phyloP scores from a whole-genome alignment of 2,888 invertebrate genomes.

The Gibbula magus region DNA sequence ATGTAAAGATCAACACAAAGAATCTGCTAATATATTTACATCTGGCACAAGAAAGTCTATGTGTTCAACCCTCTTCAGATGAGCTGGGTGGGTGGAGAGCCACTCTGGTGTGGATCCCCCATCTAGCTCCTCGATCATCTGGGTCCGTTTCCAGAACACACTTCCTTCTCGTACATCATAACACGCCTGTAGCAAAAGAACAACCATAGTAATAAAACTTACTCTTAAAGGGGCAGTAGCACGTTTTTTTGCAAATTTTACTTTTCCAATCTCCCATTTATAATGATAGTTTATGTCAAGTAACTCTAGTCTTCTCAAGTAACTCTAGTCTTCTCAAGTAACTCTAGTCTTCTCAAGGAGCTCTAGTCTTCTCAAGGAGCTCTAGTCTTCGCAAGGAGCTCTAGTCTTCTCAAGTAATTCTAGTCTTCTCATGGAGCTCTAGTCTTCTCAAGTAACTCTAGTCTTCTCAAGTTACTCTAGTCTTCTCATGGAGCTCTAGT shows the following conservation, averaged over 20 bases:
- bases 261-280: too few relatives aligned
- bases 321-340: too few relatives aligned
- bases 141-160: conserved; percentile 79
- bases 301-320: too few relatives aligned
- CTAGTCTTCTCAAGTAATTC: too few relatives aligned
- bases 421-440: too few relatives aligned
- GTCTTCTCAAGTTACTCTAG: too few relatives aligned
- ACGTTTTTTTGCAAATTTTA: too few relatives aligned
- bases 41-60: conserved; percentile 75
- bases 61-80: conserved; percentile 75
- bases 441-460: too few relatives aligned
- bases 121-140: conserved; percentile 54
- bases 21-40: conserved; percentile 66
- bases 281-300: too few relatives aligned
- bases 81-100: conserved; percentile 79
- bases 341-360: background rate
- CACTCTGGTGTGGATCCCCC: conserved; percentile 72
- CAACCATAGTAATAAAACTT: background rate
- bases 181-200: conserved; percentile 71
- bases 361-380: background rate
- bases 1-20: too few relatives aligned
- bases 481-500: too few relatives aligned
- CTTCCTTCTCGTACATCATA: conserved; percentile 79
- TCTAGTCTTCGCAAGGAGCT: background rate
- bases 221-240: too few relatives aligned